These are phyloP conservation scores for Neodiprion fabricii DNA, from an alignment of 1,140 invertebrate genomes.

Conservation along the genomic window DNA sequence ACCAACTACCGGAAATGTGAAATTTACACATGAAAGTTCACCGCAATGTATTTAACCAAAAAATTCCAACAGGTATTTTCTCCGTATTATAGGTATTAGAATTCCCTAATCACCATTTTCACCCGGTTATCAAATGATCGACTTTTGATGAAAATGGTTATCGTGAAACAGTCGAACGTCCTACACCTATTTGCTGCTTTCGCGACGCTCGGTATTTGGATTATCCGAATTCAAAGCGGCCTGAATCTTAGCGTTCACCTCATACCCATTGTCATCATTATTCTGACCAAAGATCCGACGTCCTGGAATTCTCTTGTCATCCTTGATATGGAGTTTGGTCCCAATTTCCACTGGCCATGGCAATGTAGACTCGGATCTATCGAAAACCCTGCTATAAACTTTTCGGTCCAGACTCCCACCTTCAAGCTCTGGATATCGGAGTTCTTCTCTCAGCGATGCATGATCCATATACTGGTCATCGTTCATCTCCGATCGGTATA, in stretches of 20 bases:
- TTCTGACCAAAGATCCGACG: slow-evolving; percentile 49
- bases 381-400: slow-evolving; percentile 22
- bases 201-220: slow-evolving; percentile 30
- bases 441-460: slow-evolving; percentile 1
- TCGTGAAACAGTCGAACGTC: not conserved
- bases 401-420: slow-evolving; percentile 45
- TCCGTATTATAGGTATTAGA: no score
- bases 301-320: slow-evolving; percentile 53
- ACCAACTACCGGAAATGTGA: no score
- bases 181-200: slow-evolving; percentile 30
- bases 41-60: no score
- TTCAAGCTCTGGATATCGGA: slow-evolving; percentile 29
- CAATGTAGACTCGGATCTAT: slow-evolving; percentile 38
- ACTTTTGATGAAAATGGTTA: slow-evolving; percentile 3
- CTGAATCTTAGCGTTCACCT: slow-evolving; percentile 42
- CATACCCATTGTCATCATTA: slow-evolving; percentile 43
- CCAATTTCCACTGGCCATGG: slow-evolving; percentile 60
- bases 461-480: slow-evolving; percentile 8
- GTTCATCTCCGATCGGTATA: not conserved
- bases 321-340: slow-evolving; percentile 58
- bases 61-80: no score
- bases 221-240: slow-evolving; percentile 34
- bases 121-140: slow-evolving; percentile 9
- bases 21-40: no score
- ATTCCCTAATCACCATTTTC: no score